A percentile compares a stretch with the other conserved stretches of the same genome.
Evolutionary conservation across 2,888 invertebrate species (phyloP).

Genomic region (Napeogenes sylphis): DNA sequence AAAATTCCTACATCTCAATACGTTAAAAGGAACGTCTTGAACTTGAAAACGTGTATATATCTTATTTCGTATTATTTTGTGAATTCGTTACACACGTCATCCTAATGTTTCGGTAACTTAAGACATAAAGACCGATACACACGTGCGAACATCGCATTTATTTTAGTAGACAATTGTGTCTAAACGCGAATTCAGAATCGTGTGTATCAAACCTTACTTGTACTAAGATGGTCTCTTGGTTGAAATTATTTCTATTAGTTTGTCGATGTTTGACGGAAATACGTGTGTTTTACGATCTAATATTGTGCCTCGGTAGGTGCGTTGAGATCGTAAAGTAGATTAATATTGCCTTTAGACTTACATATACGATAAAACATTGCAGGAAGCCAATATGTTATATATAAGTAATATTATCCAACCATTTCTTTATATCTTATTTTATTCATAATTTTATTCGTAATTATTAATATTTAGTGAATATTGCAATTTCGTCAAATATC

Average conservation of each 20-base stretch:
- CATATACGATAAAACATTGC: background rate
- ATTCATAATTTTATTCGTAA: too few relatives aligned
- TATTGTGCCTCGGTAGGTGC: background rate
- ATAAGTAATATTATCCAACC: background rate
- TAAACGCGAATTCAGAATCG: too few relatives aligned
- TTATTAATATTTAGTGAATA: too few relatives aligned
- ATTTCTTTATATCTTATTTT: too few relatives aligned
- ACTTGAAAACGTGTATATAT: conserved; percentile 18
- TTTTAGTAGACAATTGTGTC: too few relatives aligned
- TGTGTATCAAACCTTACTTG: too few relatives aligned
- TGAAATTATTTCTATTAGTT: background rate
- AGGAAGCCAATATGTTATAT: background rate
- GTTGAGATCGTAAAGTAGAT: conserved; percentile 1
- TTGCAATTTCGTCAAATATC: too few relatives aligned
- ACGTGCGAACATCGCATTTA: too few relatives aligned
- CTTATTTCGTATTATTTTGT: conserved; percentile 19
- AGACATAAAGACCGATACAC: background rate
- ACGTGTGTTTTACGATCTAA: background rate
- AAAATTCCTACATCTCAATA: conserved; percentile 8
- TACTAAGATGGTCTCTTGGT: background rate
- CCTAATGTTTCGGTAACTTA: background rate
- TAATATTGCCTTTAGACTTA: background rate
- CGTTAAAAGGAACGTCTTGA: conserved; percentile 17
- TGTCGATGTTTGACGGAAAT: conserved; percentile 3
- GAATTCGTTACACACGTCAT: conserved; percentile 25